Evolutionary conservation across 23 tunicate species (phyloP).

Genomic region (Trididemnum clinides): DNA sequence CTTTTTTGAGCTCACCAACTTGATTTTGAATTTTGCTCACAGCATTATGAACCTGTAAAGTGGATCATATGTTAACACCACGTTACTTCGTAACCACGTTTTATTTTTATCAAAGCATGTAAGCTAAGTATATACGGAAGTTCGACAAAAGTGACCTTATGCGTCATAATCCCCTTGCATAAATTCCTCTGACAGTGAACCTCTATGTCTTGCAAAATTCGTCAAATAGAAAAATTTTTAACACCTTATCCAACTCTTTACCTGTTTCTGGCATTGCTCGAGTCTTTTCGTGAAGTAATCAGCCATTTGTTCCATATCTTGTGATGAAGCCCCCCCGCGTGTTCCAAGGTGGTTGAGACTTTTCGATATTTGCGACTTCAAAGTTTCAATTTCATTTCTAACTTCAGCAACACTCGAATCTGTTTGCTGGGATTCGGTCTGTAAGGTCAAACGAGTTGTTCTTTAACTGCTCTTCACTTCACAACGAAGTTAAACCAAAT

Average conservation of each 20-base stretch:
- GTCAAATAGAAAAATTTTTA: too few relatives aligned
- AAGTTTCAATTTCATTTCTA: conserved; percentile 84
- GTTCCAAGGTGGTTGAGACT: conserved; percentile 60
- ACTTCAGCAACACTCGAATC: conserved; percentile 65
- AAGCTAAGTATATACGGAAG: too few relatives aligned
- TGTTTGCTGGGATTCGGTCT: conserved; percentile 37
- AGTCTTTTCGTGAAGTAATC: conserved; percentile 82
- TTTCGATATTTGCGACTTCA: conserved; percentile 73
- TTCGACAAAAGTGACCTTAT: too few relatives aligned
- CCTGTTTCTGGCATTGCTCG: conserved; percentile 96
- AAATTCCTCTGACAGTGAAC: too few relatives aligned
- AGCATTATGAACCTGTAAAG: conserved; percentile 69
- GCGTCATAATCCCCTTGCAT: too few relatives aligned
- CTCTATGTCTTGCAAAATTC: too few relatives aligned
- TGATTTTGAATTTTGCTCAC: conserved; percentile 86
- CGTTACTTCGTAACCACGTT: too few relatives aligned
- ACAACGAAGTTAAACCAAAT: too few relatives aligned
- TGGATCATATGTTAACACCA: neutral
- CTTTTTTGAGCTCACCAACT: conserved; percentile 61
- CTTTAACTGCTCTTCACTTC: too few relatives aligned
- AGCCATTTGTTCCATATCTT: conserved; percentile 88
- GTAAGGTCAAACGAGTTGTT: neutral
- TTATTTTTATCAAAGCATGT: too few relatives aligned
- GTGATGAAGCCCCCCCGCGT: conserved; percentile 33
- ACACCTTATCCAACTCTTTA: too few relatives aligned